These are phyloP conservation scores for Scaptomyza caliginosa DNA, from an alignment of 2,888 invertebrate genomes.

Conservation along the genomic window DNA sequence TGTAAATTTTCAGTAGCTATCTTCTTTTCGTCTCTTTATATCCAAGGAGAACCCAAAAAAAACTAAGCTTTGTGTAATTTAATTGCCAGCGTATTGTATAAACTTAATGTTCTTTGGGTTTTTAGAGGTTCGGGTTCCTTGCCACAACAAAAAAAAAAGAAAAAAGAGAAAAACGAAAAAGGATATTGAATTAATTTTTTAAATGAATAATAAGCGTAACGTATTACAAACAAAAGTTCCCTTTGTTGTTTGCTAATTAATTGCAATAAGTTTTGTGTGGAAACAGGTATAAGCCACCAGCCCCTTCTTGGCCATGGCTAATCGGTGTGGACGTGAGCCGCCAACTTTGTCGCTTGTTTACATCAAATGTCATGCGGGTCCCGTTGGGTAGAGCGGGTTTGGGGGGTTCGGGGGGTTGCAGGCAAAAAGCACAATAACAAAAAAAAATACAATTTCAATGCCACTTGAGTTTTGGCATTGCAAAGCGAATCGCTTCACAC, in stretches of 20 bases:
- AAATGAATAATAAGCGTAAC: constrained; percentile 54
- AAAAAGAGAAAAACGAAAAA: constrained; percentile 5
- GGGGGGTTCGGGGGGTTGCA: neutral
- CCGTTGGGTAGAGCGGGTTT: neutral
- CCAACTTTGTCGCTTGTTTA: constrained; percentile 40
- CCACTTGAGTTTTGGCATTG: constrained; percentile 54
- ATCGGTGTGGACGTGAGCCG: constrained; percentile 35
- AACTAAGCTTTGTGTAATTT: constrained; percentile 56
- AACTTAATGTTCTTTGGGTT: neutral
- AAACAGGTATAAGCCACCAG: neutral
- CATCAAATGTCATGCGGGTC: constrained; percentile 34
- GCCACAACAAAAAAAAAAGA: neutral
- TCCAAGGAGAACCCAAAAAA: constrained; percentile 22
- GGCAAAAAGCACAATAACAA: neutral
- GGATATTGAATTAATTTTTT: constrained; percentile 26
- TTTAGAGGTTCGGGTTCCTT: neutral
- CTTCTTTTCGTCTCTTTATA: constrained; percentile 22
- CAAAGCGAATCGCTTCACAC: constrained; percentile 38
- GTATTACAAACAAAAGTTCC: constrained; percentile 15
- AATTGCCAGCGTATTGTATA: constrained; percentile 57
- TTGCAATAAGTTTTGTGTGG: constrained; percentile 48
- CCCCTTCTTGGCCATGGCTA: constrained; percentile 6
- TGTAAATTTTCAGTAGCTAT: constrained; percentile 53
- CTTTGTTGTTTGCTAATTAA: constrained; percentile 57
- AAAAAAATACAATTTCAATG: constrained; percentile 60